A percentile compares a stretch with the other conserved stretches of the same genome.
These are phyloP conservation scores for Stictonetta naevosa DNA, from an alignment of 2,113 vertebrate species.

Conservation along the genomic window DNA sequence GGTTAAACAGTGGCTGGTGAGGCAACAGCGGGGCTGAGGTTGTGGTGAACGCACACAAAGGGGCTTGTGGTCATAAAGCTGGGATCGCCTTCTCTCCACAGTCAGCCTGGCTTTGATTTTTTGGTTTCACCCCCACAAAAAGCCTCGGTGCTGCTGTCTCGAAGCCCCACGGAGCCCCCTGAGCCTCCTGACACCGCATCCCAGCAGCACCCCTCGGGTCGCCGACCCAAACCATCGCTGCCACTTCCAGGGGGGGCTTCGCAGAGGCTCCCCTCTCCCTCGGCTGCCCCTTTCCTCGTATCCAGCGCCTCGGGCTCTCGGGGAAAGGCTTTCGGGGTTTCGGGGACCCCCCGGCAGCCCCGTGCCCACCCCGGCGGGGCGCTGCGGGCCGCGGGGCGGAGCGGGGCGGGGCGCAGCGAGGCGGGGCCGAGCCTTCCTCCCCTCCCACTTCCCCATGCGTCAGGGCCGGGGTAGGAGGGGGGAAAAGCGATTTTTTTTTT, in stretches of 20 bases:
- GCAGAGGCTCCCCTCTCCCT: background rate
- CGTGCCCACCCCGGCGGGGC: too few species aligned
- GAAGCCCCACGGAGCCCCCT: background rate
- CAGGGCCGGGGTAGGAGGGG: too few species aligned
- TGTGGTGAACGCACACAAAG: accelerated
- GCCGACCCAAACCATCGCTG: background rate
- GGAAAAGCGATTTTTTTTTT: too few species aligned
- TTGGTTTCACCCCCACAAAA: too few species aligned
- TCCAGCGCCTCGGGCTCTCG: too few species aligned
- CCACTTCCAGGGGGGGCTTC: background rate
- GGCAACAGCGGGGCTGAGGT: background rate
- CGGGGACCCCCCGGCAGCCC: too few species aligned
- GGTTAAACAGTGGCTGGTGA: background rate
- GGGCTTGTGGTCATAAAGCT: background rate
- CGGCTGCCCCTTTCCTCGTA: too few species aligned
- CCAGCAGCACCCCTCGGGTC: background rate
- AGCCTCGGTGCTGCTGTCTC: background rate
- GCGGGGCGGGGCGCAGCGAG: too few species aligned
- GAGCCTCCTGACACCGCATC: background rate
- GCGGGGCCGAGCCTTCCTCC: too few species aligned
- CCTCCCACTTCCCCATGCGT: too few species aligned
- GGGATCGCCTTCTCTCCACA: background rate
- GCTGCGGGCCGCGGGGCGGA: too few species aligned
- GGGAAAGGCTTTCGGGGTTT: too few species aligned
- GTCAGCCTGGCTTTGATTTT: background rate